Base-by-base conservation (phyloP, 2,888 invertebrate species). In the Cataglyphis cursor region DNA sequence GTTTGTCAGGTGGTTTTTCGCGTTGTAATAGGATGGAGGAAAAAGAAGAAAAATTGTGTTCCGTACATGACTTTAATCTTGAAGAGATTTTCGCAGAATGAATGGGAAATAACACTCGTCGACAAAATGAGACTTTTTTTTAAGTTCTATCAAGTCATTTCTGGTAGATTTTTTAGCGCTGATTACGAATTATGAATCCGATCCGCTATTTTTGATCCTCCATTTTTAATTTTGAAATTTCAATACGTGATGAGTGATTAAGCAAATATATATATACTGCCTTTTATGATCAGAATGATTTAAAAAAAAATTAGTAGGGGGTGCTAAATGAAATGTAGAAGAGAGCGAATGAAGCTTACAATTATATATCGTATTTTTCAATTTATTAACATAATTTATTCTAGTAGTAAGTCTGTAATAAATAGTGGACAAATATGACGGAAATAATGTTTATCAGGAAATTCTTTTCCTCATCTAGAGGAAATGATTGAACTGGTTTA, bases 1-100 rank as follows among this genome's bases (percentile, higher is more conserved):
- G n/a, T 83, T 86, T 81, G 81, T 82, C 86, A 81, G 70, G 8
- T 72, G 75, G 48, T 85, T 88, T 88, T 86, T 85, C 82, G 66
- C 41, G 57, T 81, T 64, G 74, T 51, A 81, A 24, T 8, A 18
- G 65, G 62, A n/a, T 12, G 51, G 64, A 21, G 51, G 64, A 21
- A 38, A 31, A 31, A 41, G 15, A 38, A 64, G 24, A n/a, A 59
- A 59, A 61, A 72, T 57, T 35, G 6, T 31, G 48, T 38, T 44
- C 9, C n/a, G 41, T 41, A 24, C 28, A 21, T 10, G 44, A 64
- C 6, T 51, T 48, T n/a, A 24, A 48, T 48, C 51, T 12, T 1
- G 6, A 64, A 35, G 12, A 64, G 21, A 64, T 75, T 18, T 6
- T 4, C 24, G 10, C 21, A 21, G 6, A 12, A 61, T 61, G 18